These are phyloP conservation scores for Echinarachnius parma DNA, from an alignment of 53 echinoderm and acorn worm species.

Conservation along the genomic window DNA sequence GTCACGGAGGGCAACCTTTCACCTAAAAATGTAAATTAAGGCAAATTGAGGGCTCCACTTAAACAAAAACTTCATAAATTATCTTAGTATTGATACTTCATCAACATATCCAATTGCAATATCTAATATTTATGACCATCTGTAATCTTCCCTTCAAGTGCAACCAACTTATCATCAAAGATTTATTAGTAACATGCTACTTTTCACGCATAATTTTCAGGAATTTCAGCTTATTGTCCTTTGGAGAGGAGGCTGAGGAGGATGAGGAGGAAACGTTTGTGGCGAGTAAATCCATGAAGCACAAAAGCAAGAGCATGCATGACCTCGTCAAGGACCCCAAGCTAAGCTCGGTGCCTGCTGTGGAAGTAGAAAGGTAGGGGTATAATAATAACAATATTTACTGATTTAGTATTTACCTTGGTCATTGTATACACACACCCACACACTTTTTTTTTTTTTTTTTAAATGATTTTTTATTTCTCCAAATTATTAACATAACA, in stretches of 20 bases:
- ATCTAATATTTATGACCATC: background rate
- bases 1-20: too few species aligned
- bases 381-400: background rate
- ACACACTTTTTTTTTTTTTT: background rate
- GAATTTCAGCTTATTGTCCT: slow-evolving; percentile 92
- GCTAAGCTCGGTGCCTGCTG: slow-evolving; percentile 67
- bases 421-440: background rate
- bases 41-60: too few species aligned
- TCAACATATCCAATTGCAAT: too few species aligned
- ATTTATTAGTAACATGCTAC: background rate
- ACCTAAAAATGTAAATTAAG: too few species aligned
- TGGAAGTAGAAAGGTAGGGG: slow-evolving; percentile 56
- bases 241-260: slow-evolving; percentile 97
- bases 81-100: too few species aligned
- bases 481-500: background rate
- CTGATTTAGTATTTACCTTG: background rate
- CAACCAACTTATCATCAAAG: background rate
- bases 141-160: background rate
- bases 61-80: too few species aligned
- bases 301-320: slow-evolving; percentile 94
- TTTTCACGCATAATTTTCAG: too few species aligned
- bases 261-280: slow-evolving; percentile 74
- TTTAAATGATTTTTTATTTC: background rate
- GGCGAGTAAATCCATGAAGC: slow-evolving; percentile 66
- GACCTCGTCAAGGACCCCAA: slow-evolving; percentile 80